Percentiles rank a stretch among this genome's conserved stretches.
Conservation (phyloP, 2,113 vertebrate species). For the Ctenomys sociabilis region DNA sequence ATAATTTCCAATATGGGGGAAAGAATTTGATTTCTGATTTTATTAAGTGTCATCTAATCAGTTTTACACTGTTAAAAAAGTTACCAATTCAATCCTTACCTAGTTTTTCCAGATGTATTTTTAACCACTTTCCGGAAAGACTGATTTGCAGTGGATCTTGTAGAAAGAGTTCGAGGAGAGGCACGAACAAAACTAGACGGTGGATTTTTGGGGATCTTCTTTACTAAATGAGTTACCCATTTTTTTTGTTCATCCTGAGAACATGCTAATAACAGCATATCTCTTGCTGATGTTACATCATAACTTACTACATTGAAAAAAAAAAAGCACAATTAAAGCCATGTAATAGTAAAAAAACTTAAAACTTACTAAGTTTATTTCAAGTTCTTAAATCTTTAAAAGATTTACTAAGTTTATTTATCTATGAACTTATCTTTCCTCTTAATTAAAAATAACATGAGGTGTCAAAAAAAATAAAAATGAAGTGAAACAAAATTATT, state of each 20-base stretch:
- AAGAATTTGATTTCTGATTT: slow-evolving; percentile 54
- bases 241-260: slow-evolving; percentile 99
- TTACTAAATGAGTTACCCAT: slow-evolving; percentile 98
- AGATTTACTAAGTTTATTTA: slow-evolving; percentile 50
- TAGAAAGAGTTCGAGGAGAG: slow-evolving; percentile 95
- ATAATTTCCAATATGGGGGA: slow-evolving; percentile 7
- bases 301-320: slow-evolving; percentile 93
- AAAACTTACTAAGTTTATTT: background rate
- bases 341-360: slow-evolving; percentile 26
- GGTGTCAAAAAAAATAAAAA: slow-evolving; percentile 39
- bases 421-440: slow-evolving; percentile 10
- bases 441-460: slow-evolving; percentile 46
- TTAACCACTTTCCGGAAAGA: slow-evolving; percentile 97
- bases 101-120: slow-evolving; percentile 95
- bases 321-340: slow-evolving; percentile 63
- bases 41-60: slow-evolving; percentile 30
- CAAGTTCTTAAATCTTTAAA: slow-evolving; percentile 50
- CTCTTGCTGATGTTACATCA: slow-evolving; percentile 96
- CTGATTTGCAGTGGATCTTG: slow-evolving; percentile 96
- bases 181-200: slow-evolving; percentile 94
- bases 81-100: slow-evolving; percentile 88
- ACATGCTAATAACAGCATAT: slow-evolving; percentile 96
- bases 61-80: slow-evolving; percentile 8
- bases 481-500: slow-evolving; percentile 13
- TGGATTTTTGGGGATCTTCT: slow-evolving; percentile 98